Base-by-base conservation (phyloP, 2,888 invertebrate species). In the Ectemnius continuus region DNA sequence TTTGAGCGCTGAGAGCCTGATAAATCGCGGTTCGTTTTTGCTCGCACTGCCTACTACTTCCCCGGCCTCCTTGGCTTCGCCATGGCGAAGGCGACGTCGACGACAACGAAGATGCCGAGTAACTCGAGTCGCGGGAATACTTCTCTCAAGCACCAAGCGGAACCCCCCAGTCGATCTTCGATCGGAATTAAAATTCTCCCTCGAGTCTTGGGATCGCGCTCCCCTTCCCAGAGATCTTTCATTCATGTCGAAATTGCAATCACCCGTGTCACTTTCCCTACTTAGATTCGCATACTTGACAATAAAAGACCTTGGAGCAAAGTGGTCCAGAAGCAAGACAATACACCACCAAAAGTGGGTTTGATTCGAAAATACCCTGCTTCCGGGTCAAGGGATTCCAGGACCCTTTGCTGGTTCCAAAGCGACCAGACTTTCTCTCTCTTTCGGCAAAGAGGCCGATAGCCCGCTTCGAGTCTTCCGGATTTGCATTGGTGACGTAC, bases 11-110 rank as follows among this genome's bases (percentile, higher is more conserved):
- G 62, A 66, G 62, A 47, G 56, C 69, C 20, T 46, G 73, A 71
- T 78, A 78, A 81, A 80, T 80, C 63, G 69, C 66, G 64, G 52
- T 14, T 26, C 56, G 61, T 80, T 80, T 75, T 80, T 69, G 67
- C 70, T 80, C 75, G 13, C 69, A 57, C 61, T 52, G 23, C 62
- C 16, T 28, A 26, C 60, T 28, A 36, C 23, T 23, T 23, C 23
- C 23, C 23, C 23, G 23, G 23, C 23, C 23, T 23, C 23, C 23
- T 45, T 57, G 52, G 16, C 52, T 16, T n/a, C 52, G 5, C n/a
- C 4, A 36, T 2, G 36, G 1, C 36, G 8, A 36, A 36, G 36
- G 6, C 36, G 36, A 36, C 36, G n/a, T n/a, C n/a, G 23, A 23
- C n/a, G 1, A 36, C 36, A 11, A 36, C 36, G 8, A 36, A 36